phyloP scores from a whole-genome alignment of 2,888 invertebrate species.

The Acleris literana region DNA sequence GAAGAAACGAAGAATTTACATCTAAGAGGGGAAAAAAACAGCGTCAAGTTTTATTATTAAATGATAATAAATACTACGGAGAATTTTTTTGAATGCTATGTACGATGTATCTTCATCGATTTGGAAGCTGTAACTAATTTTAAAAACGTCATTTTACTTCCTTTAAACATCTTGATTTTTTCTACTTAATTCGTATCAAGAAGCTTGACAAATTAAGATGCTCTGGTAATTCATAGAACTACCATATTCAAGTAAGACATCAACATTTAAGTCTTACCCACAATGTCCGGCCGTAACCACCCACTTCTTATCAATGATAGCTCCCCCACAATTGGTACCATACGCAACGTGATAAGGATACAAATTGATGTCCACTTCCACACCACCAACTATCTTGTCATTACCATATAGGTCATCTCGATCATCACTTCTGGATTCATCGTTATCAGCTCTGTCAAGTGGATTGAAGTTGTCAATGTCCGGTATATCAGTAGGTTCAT shows the following conservation, averaged over 20 bases:
- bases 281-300: conserved; percentile 76
- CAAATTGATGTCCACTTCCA: conserved; percentile 68
- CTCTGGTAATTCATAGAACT: not conserved
- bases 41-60: too few species aligned
- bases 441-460: conserved; percentile 40
- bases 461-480: conserved; percentile 65
- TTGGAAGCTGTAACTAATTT: too few species aligned
- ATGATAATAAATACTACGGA: too few species aligned
- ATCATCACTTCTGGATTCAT: conserved; percentile 34
- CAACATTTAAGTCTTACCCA: conserved; percentile 62
- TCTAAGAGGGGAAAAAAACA: too few species aligned
- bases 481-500: conserved; percentile 59
- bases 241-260: not conserved
- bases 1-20: too few species aligned
- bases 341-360: conserved; percentile 77
- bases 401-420: conserved; percentile 42
- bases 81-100: too few species aligned
- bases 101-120: too few species aligned
- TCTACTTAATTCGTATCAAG: too few species aligned
- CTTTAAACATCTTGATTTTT: too few species aligned
- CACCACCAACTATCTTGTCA: conserved; percentile 74
- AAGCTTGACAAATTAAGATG: too few species aligned
- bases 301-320: conserved; percentile 71
- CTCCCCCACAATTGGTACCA: conserved; percentile 74
- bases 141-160: too few species aligned